Evolutionary conservation across 2,797 vertebrate species (phyloP), one percentile per base, ranked within the genome.

Genomic region (Sparidentex hasta): DNA sequence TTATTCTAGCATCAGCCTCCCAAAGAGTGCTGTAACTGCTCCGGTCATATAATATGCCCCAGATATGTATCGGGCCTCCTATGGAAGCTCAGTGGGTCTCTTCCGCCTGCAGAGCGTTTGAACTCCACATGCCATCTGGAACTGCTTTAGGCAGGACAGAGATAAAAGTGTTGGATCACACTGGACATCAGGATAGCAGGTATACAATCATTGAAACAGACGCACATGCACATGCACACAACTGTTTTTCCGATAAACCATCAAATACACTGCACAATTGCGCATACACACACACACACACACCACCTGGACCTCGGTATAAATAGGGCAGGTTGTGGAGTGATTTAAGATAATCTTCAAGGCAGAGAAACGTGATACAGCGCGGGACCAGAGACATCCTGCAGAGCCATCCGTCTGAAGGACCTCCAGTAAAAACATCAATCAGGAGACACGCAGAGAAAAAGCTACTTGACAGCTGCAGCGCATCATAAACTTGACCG

Each of bases 341-440:
- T 86, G 77, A 93, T 89, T 88, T 82, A 82, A 81, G 83, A 88
- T 80, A 0, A 82, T 76, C 78, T 90, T 88, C 74, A 74, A 69
- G 71, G 71, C 61, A 65, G 57, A 82, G 90, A 90, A 90, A 92
- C 20, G n/a, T 47, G 89, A 93, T 91, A 71, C 71, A 25, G 78
- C 38, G 11, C 23, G 1, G 81, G 79, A 90, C 80, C 68, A 87
- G 88, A 91, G 85, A 87, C 87, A 81, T 92, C 90, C 91, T 77
- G 78, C 67, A 79, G 70, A 86, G 85, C 66, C 79, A 65, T 80
- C 65, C 73, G 54, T 76, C 81, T 80, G 71, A 88, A 63, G 59
- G 76, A 76, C 44, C 74, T 81, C 76, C 87, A 84, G 77, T 88
- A 85, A 92, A 92, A 93, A 88, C 87, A 89, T 92, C 85, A 83